Conservation (phyloP, 2,888 invertebrate species). For the Atherix ibis region DNA sequence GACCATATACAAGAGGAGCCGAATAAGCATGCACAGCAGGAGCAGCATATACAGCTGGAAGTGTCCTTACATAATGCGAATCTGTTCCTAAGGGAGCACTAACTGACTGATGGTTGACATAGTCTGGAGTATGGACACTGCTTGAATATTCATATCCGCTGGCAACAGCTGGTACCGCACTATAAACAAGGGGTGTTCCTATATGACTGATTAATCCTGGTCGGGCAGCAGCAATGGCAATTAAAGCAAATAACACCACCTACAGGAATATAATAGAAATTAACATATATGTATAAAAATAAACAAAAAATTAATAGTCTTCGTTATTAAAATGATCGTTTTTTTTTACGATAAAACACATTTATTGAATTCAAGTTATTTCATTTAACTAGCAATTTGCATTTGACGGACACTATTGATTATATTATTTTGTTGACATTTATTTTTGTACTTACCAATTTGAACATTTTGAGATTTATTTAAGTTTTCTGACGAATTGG, state of each 20-base stretch:
- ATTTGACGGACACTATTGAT: too few species aligned
- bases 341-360: too few species aligned
- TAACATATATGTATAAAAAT: neutral
- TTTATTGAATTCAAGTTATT: too few species aligned
- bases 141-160: slow-evolving; percentile 6
- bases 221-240: slow-evolving; percentile 16
- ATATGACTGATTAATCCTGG: slow-evolving; percentile 8
- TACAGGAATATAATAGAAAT: slow-evolving; percentile 3
- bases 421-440: neutral
- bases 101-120: slow-evolving; percentile 5
- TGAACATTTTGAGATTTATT: slow-evolving; percentile 11
- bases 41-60: too few species aligned
- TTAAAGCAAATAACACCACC: slow-evolving; percentile 20
- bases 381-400: too few species aligned
- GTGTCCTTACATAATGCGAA: too few species aligned
- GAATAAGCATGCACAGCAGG: too few species aligned
- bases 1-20: too few species aligned
- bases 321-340: too few species aligned
- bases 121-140: slow-evolving; percentile 5
- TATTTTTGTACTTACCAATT: slow-evolving; percentile 9
- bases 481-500: slow-evolving; percentile 1
- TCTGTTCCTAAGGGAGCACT: too few species aligned
- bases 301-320: neutral
- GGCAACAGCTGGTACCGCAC: slow-evolving; percentile 1
- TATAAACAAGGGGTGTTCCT: slow-evolving; percentile 5